Percentiles rank a stretch among this genome's conserved stretches.
These are phyloP conservation scores for Lanius ludovicianus DNA, from an alignment of 2,113 vertebrate genomes.

Conservation along the genomic window DNA sequence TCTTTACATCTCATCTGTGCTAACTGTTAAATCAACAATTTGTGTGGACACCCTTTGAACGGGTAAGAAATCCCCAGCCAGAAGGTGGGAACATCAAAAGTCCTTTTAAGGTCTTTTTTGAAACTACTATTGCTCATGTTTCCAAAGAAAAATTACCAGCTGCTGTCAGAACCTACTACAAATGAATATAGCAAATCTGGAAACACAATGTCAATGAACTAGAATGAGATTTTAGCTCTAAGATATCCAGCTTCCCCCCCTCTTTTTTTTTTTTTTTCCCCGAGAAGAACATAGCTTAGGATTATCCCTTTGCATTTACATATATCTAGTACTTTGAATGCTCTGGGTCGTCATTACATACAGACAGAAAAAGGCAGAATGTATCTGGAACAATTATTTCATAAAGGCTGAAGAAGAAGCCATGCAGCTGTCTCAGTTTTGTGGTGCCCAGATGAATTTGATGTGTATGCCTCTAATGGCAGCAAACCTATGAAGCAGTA, in stretches of 20 bases:
- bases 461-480: not conserved
- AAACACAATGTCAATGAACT: not conserved
- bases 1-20: not conserved
- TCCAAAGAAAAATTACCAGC: not conserved
- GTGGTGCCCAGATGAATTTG: not conserved
- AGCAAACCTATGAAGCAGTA: not conserved
- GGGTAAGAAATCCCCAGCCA: not conserved
- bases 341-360: not conserved
- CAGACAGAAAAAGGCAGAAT: not conserved
- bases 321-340: not conserved
- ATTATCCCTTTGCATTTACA: not conserved
- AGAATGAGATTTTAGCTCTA: not conserved
- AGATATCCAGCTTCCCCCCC: not conserved
- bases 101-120: not conserved
- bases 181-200: not conserved
- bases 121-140: not conserved
- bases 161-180: not conserved
- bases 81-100: not conserved
- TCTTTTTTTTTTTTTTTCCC: not conserved
- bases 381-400: not conserved
- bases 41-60: not conserved
- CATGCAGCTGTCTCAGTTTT: not conserved
- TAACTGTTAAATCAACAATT: not conserved
- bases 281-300: not conserved
- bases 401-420: not conserved